phyloP scores from a whole-genome alignment of 2,113 vertebrate genomes.

The Paratilapia polleni region DNA sequence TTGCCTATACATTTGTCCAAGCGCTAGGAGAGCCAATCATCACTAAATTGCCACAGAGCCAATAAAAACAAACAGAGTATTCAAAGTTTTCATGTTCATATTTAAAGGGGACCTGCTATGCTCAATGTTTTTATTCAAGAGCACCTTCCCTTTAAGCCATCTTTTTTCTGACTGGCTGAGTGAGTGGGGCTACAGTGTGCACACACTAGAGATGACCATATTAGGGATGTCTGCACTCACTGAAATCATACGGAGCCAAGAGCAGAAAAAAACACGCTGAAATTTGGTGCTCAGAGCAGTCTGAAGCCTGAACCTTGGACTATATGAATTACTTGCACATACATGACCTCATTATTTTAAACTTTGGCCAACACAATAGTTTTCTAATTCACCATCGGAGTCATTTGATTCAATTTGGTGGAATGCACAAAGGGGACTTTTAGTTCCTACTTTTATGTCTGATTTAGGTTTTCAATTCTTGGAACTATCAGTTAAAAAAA shows the following conservation, averaged over 20 bases:
- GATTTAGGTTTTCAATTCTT: neutral
- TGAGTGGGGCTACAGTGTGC: too few relatives aligned
- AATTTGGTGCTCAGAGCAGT: neutral
- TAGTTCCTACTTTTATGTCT: neutral
- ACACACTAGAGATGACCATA: neutral
- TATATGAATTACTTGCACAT: neutral
- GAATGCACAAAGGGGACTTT: neutral
- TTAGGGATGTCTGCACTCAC: neutral
- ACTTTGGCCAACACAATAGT: neutral
- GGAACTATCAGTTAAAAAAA: neutral
- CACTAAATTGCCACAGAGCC: neutral
- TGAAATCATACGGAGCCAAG: too few relatives aligned
- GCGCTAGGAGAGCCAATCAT: neutral
- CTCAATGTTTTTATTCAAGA: too few relatives aligned
- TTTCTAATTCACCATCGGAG: neutral
- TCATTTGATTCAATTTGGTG: neutral
- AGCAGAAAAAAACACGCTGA: too few relatives aligned
- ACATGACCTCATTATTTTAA: neutral
- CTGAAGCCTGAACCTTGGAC: neutral
- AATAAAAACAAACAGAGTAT: neutral
- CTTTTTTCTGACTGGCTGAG: neutral
- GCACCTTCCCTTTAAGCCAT: neutral
- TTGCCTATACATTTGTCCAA: neutral
- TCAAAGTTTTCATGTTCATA: neutral
- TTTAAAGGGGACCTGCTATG: too few relatives aligned